Base-by-base conservation (phyloP, 2,797 vertebrate species). In the Poeciliopsis gracilis region DNA sequence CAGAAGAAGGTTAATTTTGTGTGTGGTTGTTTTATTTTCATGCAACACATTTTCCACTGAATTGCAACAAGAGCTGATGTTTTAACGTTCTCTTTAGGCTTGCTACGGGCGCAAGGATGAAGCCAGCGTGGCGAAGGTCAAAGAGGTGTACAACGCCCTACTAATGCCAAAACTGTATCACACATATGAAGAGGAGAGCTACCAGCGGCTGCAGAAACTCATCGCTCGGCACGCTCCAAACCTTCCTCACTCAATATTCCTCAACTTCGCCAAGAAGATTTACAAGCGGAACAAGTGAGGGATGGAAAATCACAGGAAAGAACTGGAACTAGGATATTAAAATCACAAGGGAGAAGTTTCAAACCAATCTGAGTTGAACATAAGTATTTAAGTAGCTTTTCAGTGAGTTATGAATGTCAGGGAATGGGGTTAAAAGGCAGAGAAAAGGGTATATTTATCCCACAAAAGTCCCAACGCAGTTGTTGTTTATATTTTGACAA, bases 231-330 rank as follows among this genome's bases (percentile, higher is more conserved):
- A 96, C 0, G 93, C 97, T 0, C 79, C 90, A 1, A 93, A 84
- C 59, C 95, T 99, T 16, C 97, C 98, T 23, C 87, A 84, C 1
- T 87, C 92, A 0, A 93, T 99, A 80, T 99, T 99, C 86, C 93
- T 97, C 18, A 95, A 94, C 82, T 96, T 99, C 0, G 97, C 96
- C 0, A 91, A 93, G 57, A 97, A 97, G 89, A 97, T 99, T 79
- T 99, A 99, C 93, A 98, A 97, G 91, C 94, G 98, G 33, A 96
- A 96, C 89, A 99, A 99, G 79, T 99, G 94, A 97, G 45, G 11
- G 51, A 20, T 59, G 41, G 43, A 23, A 13, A 4, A 12, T 33
- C 16, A 67, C 63, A 67, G 63, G 18, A 36, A 36, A 63, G 59
- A 66, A 25, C 63, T 41, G 63, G 36, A 67, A 23, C 36, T 11